Conservation (phyloP, 2,888 invertebrate genomes). For the Cecidostiba fungosa region DNA sequence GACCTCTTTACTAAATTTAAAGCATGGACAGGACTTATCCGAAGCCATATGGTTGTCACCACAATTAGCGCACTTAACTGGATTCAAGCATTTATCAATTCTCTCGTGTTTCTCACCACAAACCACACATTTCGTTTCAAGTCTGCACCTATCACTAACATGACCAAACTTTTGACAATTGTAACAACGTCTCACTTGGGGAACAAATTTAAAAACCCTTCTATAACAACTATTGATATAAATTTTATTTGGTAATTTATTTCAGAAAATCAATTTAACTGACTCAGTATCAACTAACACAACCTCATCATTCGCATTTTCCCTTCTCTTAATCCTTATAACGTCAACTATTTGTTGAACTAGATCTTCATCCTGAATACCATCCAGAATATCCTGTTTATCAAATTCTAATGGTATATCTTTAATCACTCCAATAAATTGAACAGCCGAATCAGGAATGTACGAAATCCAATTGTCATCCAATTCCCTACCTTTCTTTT, state of each 20-base stretch:
- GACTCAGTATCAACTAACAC: not conserved
- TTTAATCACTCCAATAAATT: not conserved
- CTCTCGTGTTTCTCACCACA: constrained; percentile 1
- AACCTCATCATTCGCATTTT: not conserved
- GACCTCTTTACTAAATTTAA: no score
- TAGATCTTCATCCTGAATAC: not conserved
- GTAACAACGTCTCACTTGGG: not conserved
- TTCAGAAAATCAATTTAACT: not conserved
- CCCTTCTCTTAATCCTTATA: not conserved
- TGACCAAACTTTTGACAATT: no score
- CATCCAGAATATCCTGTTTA: not conserved
- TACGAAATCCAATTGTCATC: not conserved
- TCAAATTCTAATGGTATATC: not conserved
- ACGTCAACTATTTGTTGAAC: not conserved
- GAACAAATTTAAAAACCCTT: not conserved
- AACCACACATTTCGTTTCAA: not conserved
- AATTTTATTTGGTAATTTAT: no score
- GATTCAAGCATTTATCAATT: no score
- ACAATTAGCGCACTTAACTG: no score
- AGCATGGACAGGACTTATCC: no score
- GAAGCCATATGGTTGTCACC: no score
- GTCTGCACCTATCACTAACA: not conserved
- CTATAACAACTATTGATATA: no score
- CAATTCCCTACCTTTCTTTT: not conserved
- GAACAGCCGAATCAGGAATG: not conserved